phyloP scores from a whole-genome alignment of 2,797 vertebrate species.

The Telmatherina bonti region DNA sequence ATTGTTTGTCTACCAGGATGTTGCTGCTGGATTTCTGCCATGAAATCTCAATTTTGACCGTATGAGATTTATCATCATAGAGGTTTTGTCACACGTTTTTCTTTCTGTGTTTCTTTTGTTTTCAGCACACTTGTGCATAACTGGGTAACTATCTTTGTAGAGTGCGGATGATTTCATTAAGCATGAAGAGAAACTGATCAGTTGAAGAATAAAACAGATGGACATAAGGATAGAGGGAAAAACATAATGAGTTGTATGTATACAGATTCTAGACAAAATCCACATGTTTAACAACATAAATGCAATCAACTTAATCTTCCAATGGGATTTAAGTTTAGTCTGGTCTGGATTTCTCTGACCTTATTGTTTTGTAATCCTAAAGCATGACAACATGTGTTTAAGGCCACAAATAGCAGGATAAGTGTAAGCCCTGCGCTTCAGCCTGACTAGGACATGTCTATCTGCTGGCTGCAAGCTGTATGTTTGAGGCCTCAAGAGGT shows the following conservation, averaged over 20 bases:
- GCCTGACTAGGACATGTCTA: slow-evolving; percentile 3
- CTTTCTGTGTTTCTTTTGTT: slow-evolving; percentile 10
- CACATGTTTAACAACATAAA: slow-evolving; percentile 31
- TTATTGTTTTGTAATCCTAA: slow-evolving; percentile 46
- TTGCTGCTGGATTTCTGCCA: slow-evolving; percentile 46
- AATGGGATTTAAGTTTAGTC: slow-evolving; percentile 39
- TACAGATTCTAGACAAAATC: slow-evolving; percentile 15
- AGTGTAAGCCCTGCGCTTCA: slow-evolving; percentile 26
- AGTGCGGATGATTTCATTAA: slow-evolving; percentile 28
- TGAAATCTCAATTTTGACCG: slow-evolving; percentile 44
- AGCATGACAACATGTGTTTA: slow-evolving; percentile 28
- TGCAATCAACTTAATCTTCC: slow-evolving; percentile 33
- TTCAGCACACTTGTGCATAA: too few relatives aligned
- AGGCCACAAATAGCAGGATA: slow-evolving; percentile 10
- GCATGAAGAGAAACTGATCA: slow-evolving; percentile 31
- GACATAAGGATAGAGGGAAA: neutral
- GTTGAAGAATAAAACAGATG: slow-evolving; percentile 1
- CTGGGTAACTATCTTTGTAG: slow-evolving; percentile 16
- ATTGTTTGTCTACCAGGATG: slow-evolving; percentile 38
- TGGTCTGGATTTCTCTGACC: slow-evolving; percentile 42
- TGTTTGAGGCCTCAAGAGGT: slow-evolving; percentile 20
- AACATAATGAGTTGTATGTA: slow-evolving; percentile 33
- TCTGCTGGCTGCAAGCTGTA: slow-evolving; percentile 17
- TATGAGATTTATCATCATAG: slow-evolving; percentile 44
- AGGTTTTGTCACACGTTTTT: neutral